Percentiles rank a stretch among this genome's conserved stretches.
These are phyloP conservation scores for Chiloscyllium plagiosum DNA, from an alignment of 2,113 vertebrate genomes.

Conservation along the genomic window DNA sequence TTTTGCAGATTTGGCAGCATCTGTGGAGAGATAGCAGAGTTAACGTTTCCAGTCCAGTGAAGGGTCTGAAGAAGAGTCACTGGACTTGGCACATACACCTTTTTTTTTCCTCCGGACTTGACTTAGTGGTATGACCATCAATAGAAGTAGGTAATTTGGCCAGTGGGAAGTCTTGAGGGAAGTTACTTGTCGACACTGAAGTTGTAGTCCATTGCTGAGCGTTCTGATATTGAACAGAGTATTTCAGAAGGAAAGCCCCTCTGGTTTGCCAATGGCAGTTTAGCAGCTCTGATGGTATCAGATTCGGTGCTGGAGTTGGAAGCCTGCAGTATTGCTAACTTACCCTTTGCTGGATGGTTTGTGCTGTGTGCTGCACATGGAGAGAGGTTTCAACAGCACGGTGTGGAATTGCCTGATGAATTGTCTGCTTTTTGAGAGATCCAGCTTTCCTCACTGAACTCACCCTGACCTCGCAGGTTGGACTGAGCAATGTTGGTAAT, in stretches of 20 bases:
- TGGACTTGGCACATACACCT: no score
- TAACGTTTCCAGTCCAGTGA: no score
- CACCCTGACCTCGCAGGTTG: conserved; percentile 75
- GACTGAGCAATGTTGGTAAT: conserved; percentile 73
- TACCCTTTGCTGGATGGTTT: conserved; percentile 64
- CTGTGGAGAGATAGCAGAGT: no score
- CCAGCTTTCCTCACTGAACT: conserved; percentile 78
- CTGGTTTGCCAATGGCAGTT: conserved; percentile 98
- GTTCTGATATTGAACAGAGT: conserved; percentile 77
- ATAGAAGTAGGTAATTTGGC: conserved; percentile 73
- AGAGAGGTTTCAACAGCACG: conserved; percentile 80
- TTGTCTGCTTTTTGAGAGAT: conserved; percentile 75
- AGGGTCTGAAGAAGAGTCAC: no score
- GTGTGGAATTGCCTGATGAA: conserved; percentile 71
- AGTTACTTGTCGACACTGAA: conserved; percentile 68
- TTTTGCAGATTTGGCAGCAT: no score
- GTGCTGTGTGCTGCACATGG: conserved; percentile 60
- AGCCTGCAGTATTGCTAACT: conserved; percentile 79
- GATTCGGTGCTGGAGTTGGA: conserved; percentile 84
- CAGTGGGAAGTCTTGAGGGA: no score
- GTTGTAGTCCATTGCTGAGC: conserved; percentile 86
- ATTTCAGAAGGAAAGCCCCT: conserved; percentile 79
- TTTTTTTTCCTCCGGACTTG: no score
- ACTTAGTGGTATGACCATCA: no score
- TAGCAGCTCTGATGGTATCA: conserved; percentile 88